Base-by-base conservation (phyloP, 2,888 invertebrate genomes). In the Arenicola marina region DNA sequence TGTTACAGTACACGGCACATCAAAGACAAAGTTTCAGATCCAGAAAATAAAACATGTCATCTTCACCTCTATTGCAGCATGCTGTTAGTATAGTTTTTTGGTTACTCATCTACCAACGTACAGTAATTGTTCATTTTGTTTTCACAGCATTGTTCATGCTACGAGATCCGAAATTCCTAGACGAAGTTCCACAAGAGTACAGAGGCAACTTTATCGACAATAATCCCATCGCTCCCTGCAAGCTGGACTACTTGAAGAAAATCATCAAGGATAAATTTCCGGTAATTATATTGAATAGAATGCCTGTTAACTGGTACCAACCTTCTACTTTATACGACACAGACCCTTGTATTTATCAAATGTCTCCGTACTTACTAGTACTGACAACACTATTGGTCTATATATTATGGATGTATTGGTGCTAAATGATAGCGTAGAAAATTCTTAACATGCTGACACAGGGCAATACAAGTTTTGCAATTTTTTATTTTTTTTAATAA, bases 111-210 rank as follows among this genome's bases (percentile, higher is more conserved):
- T 38, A 38, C 38, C 38, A 15, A 38, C 11, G 38, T 38, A 38
- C 38, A 38, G 38, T 38, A 38, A 38, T 15, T 38, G 38, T 38
- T 38, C 18, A n/a, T n/a, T n/a, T 48, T 24, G 11, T 11, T 48
- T 11, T 11, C 7, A 7, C 33, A 53, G 53, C 53, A 32, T 24
- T 53, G 15, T 53, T 53, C 53, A 53, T 53, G 53, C 15, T 53
- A 11, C 7, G 53, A 53, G 53, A 53, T 53, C 29, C 53, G 15
- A 11, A 7, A 28, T 53, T 53, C 24, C 15, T 53, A 11, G 32
- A 28, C 7, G 32, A 53, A 11, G 7, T 28, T 28, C 53, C 53
- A 31, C 7, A 28, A 32, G 53, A 53, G 4, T 11, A 28, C 24
- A 53, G 24, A 32, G 32, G 15, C 7, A 7, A 31, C 29, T 53